phyloP scores from a whole-genome alignment of 2,113 vertebrate genomes.

The Globicephala melas region DNA sequence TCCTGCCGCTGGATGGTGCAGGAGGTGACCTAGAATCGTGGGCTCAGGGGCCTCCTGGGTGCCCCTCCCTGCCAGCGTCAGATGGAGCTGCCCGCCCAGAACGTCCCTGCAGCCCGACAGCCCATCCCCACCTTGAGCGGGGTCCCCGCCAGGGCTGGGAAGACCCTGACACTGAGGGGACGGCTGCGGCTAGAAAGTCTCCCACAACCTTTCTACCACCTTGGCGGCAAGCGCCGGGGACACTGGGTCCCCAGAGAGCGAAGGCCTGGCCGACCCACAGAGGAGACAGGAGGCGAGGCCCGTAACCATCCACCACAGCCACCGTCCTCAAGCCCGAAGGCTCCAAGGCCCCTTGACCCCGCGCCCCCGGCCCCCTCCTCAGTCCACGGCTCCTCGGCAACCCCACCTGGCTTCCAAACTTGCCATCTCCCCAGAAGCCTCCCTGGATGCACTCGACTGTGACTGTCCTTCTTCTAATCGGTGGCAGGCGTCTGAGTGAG shows the following conservation, averaged over 20 bases:
- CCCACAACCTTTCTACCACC: not conserved
- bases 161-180: not conserved
- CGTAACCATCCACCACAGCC: accelerated
- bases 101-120: not conserved
- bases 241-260: not conserved
- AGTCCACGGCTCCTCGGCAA: accelerated
- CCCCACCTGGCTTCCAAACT: not conserved
- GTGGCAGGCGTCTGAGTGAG: not conserved
- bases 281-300: not conserved
- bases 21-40: conserved; percentile 61
- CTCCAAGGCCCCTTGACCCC: not conserved
- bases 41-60: conserved; percentile 41
- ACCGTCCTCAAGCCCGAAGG: not conserved
- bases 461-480: accelerated
- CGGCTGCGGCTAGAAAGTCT: not conserved
- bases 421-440: not conserved
- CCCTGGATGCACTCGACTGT: not conserved
- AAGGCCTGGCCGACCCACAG: not conserved
- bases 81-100: not conserved
- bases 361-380: not conserved
- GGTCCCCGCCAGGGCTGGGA: accelerated
- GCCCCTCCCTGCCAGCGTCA: not conserved
- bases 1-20: conserved; percentile 37
- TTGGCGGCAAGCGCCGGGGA: accelerated
- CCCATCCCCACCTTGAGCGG: accelerated